phyloP scores from a whole-genome alignment of 2,888 invertebrate genomes.

The Dendrolimus pini region DNA sequence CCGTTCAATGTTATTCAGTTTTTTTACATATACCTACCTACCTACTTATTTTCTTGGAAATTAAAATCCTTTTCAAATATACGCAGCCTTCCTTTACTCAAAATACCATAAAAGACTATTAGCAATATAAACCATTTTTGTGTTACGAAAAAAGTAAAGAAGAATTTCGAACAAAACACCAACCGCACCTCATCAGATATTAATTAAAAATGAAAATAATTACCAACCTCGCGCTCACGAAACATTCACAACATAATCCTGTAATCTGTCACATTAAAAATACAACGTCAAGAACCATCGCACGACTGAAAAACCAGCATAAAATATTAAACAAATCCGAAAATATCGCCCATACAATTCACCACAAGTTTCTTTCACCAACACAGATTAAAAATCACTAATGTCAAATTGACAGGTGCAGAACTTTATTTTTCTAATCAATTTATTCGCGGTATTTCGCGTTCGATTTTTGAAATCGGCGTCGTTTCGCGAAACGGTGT shows the following conservation, averaged over 20 bases:
- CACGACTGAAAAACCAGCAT: background rate
- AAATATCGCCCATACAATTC: background rate
- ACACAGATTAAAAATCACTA: background rate
- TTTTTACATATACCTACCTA: no score
- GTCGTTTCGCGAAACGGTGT: conserved; percentile 22
- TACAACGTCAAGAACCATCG: background rate
- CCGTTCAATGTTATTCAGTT: no score
- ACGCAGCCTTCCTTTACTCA: no score
- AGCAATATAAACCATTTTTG: background rate
- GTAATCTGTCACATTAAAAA: conserved; percentile 20
- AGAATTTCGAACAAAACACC: background rate
- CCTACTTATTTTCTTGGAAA: no score
- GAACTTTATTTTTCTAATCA: background rate
- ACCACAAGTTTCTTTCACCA: no score
- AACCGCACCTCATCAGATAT: conserved; percentile 5
- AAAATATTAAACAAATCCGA: background rate
- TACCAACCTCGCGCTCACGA: conserved; percentile 26
- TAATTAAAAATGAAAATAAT: conserved; percentile 7
- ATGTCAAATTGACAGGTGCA: background rate
- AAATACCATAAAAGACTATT: no score
- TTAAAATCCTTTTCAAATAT: no score
- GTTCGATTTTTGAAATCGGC: conserved; percentile 36
- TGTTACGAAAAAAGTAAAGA: background rate
- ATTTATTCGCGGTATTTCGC: conserved; percentile 13
- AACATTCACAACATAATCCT: conserved; percentile 27